These are phyloP conservation scores for Oegoconia quadripuncta DNA, from an alignment of 2,888 invertebrate genomes.

Conservation along the genomic window DNA sequence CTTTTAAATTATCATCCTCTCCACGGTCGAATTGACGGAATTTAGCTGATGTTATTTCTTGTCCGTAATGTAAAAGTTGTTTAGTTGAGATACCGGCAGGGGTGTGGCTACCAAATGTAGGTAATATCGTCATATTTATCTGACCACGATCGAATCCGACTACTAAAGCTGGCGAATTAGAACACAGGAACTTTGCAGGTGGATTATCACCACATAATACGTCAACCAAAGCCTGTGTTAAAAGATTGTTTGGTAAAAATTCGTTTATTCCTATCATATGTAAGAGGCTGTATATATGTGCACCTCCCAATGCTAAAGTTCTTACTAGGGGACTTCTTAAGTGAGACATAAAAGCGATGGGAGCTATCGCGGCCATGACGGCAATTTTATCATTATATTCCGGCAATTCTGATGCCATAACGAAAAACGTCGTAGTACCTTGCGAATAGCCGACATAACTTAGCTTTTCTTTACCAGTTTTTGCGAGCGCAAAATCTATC, in stretches of 20 bases:
- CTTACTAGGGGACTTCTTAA: constrained; percentile 38
- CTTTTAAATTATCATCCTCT: constrained; percentile 1
- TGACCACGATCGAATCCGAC: constrained; percentile 11
- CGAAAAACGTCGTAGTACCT: constrained; percentile 82
- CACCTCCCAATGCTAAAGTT: constrained; percentile 2
- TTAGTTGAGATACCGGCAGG: constrained; percentile 56
- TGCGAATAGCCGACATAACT: constrained; percentile 87
- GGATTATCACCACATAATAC: not conserved
- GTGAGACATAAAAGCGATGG: constrained; percentile 77
- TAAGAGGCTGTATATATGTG: not conserved
- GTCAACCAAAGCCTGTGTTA: not conserved
- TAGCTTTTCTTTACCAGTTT: too few relatives aligned
- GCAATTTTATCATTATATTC: constrained; percentile 81
- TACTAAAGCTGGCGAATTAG: not conserved
- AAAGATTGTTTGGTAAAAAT: not conserved
- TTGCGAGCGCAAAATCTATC: too few relatives aligned
- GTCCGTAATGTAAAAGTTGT: constrained; percentile 38
- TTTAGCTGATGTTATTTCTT: constrained; percentile 13
- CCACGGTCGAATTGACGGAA: constrained; percentile 18
- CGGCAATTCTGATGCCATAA: too few relatives aligned
- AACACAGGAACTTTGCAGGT: not conserved
- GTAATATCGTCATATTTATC: constrained; percentile 13
- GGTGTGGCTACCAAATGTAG: constrained; percentile 10
- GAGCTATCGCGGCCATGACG: constrained; percentile 79
- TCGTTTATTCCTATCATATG: constrained; percentile 1